Evolutionary conservation across 2,888 invertebrate species (phyloP), one percentile per base, ranked within the genome.

Genomic region (Plagiodera versicolora): DNA sequence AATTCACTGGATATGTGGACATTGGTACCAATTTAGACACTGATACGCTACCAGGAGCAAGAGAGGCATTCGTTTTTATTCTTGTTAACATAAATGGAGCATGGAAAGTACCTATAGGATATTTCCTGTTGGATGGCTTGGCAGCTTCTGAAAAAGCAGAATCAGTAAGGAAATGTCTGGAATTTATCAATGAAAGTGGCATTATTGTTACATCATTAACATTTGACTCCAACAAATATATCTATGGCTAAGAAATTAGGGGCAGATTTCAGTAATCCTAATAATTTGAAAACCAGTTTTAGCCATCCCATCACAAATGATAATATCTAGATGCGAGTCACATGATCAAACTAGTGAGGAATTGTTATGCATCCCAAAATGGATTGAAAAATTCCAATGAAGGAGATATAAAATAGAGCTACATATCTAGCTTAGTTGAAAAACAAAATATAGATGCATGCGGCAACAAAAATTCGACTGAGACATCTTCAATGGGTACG

Each of bases 21-120:
- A 58, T 70, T 44, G 71, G 72, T 9, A 62, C 61, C 5, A 58
- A 52, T 46, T 35, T 68, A 6, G 65, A 70, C 20, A 46, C 58
- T 45, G 73, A 74, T 56, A 18, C 28, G 17, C 24, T 67, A n/a
- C 63, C 65, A 30, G 59, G 66, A 57, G 70, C 70, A 11, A 70
- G 52, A 54, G 66, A 72, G 53, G 68, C 60, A 9, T 48, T 72
- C 28, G 70, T 70, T 0, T 72, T 73, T 54, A 71, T 73, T 67
- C 8, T 71, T 6, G 65, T 69, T 2, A 32, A 48, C 20, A 8
- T 71, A 50, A 72, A 70, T 64, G 65, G 50, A 8, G 18, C 18
- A 9, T 71, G 70, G 71, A 71, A 71, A 60, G 44, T 72, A 3
- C 70, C 71, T 9, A 58, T 72, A 24, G 70, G 64, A 9, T 72